Evolutionary conservation across 2,797 vertebrate genomes (phyloP), one percentile per base, ranked within the genome.

Genomic region (Spea hammondii): DNA sequence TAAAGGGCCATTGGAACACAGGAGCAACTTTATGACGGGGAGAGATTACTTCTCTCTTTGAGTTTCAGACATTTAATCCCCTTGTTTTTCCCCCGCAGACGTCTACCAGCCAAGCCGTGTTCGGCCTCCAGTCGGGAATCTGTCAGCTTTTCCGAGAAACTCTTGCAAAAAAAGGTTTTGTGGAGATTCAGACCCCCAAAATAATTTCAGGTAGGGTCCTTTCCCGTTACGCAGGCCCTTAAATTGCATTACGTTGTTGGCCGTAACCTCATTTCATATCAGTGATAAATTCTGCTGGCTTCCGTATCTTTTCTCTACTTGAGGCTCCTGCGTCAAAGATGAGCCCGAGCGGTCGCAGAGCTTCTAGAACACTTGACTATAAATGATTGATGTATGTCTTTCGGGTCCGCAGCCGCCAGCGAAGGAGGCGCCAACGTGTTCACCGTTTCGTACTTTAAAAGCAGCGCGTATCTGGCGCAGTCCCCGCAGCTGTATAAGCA

Each of bases 161-260:
- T n/a, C 94, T 99, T 80, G 94, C 88, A 90, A 91, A 88, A 62
- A 99, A 98, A 88, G 96, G 95, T 86, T 99, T 99, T 89, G 94
- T 99, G 91, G 98, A 99, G 92, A 97, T 99, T 89, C 98, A 99
- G 87, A 99, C 98, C 79, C 98, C 98, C 68, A 99, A 99, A 93
- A 99, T 99, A 80, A 99, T 99, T 89, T 99, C 97, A 87, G 97
- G 97, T 99, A 92, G 7, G 14, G 55, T 10, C 55, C 1, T 32
- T 1, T 32, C 32, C 32, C 32, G 32, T 32, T 32, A 32, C 32
- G 32, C 32, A 32, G 32, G 32, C 32, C 32, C 32, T 32, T 1
- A 32, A 32, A 2, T 32, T 2, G 2, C 32, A 32, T 32, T 32
- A 32, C 32, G 2, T 32, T 1, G 32, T 3, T 3, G 32, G 32